Conservation (phyloP, 2,888 invertebrate genomes). For the Stegana nigrithorax region DNA sequence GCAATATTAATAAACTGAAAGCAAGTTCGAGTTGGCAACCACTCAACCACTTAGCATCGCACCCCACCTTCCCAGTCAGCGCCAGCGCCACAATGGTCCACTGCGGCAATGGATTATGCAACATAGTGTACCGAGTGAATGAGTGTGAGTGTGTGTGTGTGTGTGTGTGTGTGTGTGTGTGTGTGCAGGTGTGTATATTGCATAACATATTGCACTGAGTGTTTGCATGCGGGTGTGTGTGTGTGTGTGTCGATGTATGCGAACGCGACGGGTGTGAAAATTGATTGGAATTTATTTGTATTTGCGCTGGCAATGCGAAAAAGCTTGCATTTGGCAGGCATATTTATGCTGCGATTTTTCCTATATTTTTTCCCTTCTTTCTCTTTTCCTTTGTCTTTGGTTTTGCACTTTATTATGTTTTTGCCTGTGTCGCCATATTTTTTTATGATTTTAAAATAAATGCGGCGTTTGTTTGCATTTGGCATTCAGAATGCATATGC, state of each 20-base stretch:
- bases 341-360: too few relatives aligned
- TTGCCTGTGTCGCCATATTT: too few relatives aligned
- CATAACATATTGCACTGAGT: not conserved
- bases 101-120: not conserved
- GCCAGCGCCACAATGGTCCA: not conserved
- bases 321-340: too few relatives aligned
- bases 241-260: not conserved
- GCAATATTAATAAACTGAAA: conserved; percentile 8
- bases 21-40: not conserved
- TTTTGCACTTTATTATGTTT: too few relatives aligned
- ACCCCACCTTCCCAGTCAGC: not conserved
- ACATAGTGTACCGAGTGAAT: not conserved
- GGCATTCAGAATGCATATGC: too few relatives aligned
- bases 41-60: not conserved
- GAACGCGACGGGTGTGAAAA: conserved; percentile 8
- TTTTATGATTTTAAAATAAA: too few relatives aligned
- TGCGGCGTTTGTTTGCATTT: too few relatives aligned
- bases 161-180: not conserved
- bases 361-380: too few relatives aligned
- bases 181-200: not conserved
- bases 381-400: too few relatives aligned
- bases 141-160: not conserved
- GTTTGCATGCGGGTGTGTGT: not conserved
- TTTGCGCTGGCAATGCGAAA: not conserved
- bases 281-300: conserved; percentile 13